Base-by-base conservation (phyloP, 2,797 vertebrate genomes). In the Hoplostethus atlanticus region DNA sequence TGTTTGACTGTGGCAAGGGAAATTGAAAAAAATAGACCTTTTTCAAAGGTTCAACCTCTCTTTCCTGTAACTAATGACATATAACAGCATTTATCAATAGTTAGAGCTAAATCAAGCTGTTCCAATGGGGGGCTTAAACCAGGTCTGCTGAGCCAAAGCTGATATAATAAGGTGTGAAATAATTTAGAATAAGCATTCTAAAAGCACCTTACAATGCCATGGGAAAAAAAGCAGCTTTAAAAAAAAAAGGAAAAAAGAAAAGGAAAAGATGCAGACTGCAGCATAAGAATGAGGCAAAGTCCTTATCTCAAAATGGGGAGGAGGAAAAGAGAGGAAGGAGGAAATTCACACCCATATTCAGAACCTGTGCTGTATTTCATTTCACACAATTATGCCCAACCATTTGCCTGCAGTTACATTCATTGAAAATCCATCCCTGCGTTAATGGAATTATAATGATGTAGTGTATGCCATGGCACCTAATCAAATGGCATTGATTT, bases 381-480 rank as follows among this genome's bases (percentile, higher is more conserved):
- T 91, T 92, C 82, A 89, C 82, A 87, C 89, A 93, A 91, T 93
- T 90, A 90, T 91, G 86, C 81, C 84, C 70, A 80, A 83, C 82
- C 77, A 83, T 91, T 92, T 87, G 90, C 92, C 91, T 77, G 89
- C 81, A 92, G 92, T 91, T 92, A 91, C 87, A 91, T 87, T 90
- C 93, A 92, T 91, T 92, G 90, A 93, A 95, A 95, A 94, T 93
- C 92, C 84, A 94, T 93, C 72, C 71, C 76, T 76, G 84, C 51
- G 77, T 91, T 94, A 94, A 95, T 94, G 89, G 91, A 95, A 94
- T 94, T 94, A 93, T 94, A 94, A 95, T 93, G 91, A 94, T 92
- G 90, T 84, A 91, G 88, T 92, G 88, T 91, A 90, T 76, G 79
- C 84, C 17, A 57, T 83, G 81, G 89, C 89, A 92, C 91, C 90